phyloP scores from a whole-genome alignment of 2,113 vertebrate species.

The Tupaia chinensis region DNA sequence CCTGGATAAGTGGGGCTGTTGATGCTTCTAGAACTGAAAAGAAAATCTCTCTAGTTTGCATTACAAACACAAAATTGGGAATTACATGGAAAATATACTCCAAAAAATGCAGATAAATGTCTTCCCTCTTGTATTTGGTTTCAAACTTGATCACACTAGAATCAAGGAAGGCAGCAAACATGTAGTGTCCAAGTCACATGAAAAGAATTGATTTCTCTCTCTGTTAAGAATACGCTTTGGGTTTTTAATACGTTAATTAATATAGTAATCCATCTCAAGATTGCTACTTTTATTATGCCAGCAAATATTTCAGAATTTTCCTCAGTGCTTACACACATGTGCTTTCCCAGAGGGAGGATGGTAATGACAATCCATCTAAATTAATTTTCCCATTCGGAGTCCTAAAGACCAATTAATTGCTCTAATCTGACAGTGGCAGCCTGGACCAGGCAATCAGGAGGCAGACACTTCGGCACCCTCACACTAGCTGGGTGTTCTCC shows the following conservation, averaged over 20 bases:
- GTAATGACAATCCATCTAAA: slow-evolving; percentile 25
- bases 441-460: slow-evolving; percentile 41
- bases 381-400: slow-evolving; percentile 63
- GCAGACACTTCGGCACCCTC: slow-evolving; percentile 55
- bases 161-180: slow-evolving; percentile 36
- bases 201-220: slow-evolving; percentile 33
- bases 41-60: neutral
- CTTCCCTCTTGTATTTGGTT: neutral
- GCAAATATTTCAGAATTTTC: neutral
- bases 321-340: neutral
- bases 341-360: slow-evolving; percentile 38
- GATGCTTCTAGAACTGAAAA: neutral
- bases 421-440: slow-evolving; percentile 42
- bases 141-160: slow-evolving; percentile 39
- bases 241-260: neutral
- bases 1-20: neutral
- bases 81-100: neutral
- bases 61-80: neutral
- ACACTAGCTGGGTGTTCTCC: slow-evolving; percentile 44
- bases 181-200: neutral
- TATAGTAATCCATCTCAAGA: neutral
- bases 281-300: neutral
- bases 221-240: slow-evolving; percentile 12
- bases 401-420: slow-evolving; percentile 68
- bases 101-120: slow-evolving; percentile 42